Conservation (phyloP, 2,113 vertebrate genomes). For the Nesoenas mayeri region DNA sequence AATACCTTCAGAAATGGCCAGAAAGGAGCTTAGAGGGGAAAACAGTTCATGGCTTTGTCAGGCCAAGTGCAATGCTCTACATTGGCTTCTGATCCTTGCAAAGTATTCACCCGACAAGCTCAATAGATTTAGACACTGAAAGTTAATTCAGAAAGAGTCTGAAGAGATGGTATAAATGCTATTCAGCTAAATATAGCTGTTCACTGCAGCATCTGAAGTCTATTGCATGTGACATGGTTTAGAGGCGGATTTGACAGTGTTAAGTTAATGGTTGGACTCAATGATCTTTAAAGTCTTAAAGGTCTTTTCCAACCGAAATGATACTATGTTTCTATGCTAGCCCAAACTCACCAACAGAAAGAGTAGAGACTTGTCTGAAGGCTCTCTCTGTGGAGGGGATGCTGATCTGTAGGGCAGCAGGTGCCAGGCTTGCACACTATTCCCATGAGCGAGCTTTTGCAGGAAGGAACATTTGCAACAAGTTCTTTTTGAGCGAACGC, state of each 20-base stretch:
- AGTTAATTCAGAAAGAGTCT: neutral
- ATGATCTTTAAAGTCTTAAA: too few species aligned
- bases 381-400: neutral
- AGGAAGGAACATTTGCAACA: fast-evolving
- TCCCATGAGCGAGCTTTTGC: neutral
- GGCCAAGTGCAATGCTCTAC: neutral
- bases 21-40: neutral
- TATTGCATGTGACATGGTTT: neutral
- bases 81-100: neutral
- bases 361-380: neutral
- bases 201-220: neutral
- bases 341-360: neutral
- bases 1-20: neutral
- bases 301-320: too few species aligned
- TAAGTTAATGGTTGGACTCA: too few species aligned
- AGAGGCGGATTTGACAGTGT: too few species aligned
- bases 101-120: neutral
- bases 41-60: neutral
- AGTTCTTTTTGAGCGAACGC: neutral
- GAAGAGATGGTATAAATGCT: neutral
- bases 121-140: neutral
- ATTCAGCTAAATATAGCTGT: neutral
- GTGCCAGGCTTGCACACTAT: neutral
- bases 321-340: too few species aligned
- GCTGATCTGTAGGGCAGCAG: neutral